Evolutionary conservation across 2,888 invertebrate species (phyloP).

Genomic region (Saturnia pavonia): DNA sequence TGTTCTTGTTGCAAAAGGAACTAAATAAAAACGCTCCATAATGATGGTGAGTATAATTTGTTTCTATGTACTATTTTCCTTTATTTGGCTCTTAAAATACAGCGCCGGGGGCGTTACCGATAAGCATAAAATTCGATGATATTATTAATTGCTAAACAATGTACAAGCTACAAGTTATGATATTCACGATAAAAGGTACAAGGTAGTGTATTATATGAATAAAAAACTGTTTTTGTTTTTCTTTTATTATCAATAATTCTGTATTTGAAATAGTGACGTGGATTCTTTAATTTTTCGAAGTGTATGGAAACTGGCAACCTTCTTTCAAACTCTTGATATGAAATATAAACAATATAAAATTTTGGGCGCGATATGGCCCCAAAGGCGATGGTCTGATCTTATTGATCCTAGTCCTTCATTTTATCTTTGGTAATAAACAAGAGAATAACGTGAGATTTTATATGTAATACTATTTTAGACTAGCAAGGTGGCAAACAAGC

Average conservation of each 20-base stretch:
- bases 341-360: background rate
- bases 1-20: background rate
- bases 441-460: too few species aligned
- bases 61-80: constrained; percentile 8
- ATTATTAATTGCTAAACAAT: constrained; percentile 20
- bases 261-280: background rate
- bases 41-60: constrained; percentile 59
- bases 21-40: constrained; percentile 30
- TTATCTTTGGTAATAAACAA: too few species aligned
- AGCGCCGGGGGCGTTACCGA: constrained; percentile 55
- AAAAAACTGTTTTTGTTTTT: background rate
- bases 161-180: constrained; percentile 21
- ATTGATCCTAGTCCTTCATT: too few species aligned
- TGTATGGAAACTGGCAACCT: background rate
- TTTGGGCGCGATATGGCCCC: too few species aligned
- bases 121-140: constrained; percentile 22
- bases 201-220: background rate
- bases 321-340: background rate
- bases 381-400: too few species aligned
- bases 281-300: background rate
- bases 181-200: constrained; percentile 22
- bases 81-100: constrained; percentile 19
- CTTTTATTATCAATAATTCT: background rate
- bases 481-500: too few species aligned
- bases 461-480: too few species aligned